A percentile compares a stretch with the other conserved stretches of the same genome.
Conservation (phyloP, 1,140 invertebrate genomes). For the Drosophila kohkoa region DNA sequence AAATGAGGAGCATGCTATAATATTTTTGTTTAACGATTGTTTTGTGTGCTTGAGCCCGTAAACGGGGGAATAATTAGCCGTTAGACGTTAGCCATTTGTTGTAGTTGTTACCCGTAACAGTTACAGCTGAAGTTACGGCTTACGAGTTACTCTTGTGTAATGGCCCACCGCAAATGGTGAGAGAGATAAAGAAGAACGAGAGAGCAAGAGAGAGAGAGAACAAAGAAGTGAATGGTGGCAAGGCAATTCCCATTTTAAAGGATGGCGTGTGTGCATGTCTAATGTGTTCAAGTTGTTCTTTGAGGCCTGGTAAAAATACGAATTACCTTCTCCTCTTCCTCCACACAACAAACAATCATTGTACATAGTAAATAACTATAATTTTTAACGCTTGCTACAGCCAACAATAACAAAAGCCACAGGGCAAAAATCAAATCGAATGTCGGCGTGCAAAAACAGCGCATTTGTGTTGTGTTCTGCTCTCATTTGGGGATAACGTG, state of each 20-base stretch:
- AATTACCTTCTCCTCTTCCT: constrained; percentile 30
- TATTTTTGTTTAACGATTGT: constrained; percentile 81
- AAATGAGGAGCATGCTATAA: constrained; percentile 55
- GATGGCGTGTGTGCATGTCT: constrained; percentile 75
- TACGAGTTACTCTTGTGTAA: constrained; percentile 43
- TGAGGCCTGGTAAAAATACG: constrained; percentile 19
- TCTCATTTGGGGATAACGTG: constrained; percentile 31
- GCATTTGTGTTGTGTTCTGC: constrained; percentile 2
- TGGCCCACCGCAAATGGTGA: constrained; percentile 47
- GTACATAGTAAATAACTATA: constrained; percentile 71
- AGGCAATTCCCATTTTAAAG: constrained; percentile 69
- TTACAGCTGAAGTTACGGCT: constrained; percentile 10
- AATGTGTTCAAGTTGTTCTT: constrained; percentile 57
- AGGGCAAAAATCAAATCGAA: constrained; percentile 66
- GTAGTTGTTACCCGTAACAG: constrained; percentile 32
- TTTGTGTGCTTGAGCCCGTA: constrained; percentile 67
- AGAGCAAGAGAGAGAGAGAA: too few species aligned
- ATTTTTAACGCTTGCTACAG: constrained; percentile 71
- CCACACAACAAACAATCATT: constrained; percentile 38
- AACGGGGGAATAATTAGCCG: constrained; percentile 79
- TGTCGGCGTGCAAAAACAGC: constrained; percentile 1
- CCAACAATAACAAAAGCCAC: constrained; percentile 44
- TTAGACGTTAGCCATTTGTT: constrained; percentile 66
- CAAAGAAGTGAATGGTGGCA: background rate
- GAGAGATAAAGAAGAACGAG: background rate